Evolutionary conservation across 2,888 invertebrate genomes (phyloP), one percentile per base, ranked within the genome.

Genomic region (Lycophotia porphyrea): DNA sequence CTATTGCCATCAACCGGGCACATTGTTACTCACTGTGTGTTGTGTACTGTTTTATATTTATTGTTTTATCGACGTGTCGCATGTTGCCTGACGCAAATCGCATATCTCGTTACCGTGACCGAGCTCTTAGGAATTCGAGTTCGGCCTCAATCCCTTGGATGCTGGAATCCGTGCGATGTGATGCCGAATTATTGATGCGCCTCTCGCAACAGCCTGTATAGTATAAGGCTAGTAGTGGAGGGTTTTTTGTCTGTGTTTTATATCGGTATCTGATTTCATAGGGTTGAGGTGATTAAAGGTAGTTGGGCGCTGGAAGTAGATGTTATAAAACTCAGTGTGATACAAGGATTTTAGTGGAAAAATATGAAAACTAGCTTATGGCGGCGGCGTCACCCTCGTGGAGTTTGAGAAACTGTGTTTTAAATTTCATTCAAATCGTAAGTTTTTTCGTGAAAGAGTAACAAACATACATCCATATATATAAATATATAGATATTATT

Each of bases 141-240:
- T 60, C 49, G 75, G 65, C 84, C 80, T 76, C 79, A 85, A 87
- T 87, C 87, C 89, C 87, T 80, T 75, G 85, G 89, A 85, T 85
- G 85, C 75, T 76, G 85, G 86, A 85, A 86, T 88, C 90, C 85
- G 88, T 86, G 90, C 91, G 85, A 90, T 89, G 88, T 86, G 90
- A 85, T 81, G 74, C 82, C 80, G 93, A 93, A 93, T 93, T 92
- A 93, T 93, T 93, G 91, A 93, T 93, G 92, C 64, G 76, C 68
- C 70, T 82, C 80, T 83, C 79, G 76, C 74, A 73, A 74, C 69
- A 70, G 2, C 66, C 76, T 78, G 74, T 77, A 77, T 76, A 64
- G 72, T 74, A 70, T 31, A 24, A 42, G 18, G 60, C 13, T 49
- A 44, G 58, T 73, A 42, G 65, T 61, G 61, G 44, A 34, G 34